These are phyloP conservation scores for Salmo trutta DNA, from an alignment of 2,797 vertebrate genomes.

Conservation along the genomic window DNA sequence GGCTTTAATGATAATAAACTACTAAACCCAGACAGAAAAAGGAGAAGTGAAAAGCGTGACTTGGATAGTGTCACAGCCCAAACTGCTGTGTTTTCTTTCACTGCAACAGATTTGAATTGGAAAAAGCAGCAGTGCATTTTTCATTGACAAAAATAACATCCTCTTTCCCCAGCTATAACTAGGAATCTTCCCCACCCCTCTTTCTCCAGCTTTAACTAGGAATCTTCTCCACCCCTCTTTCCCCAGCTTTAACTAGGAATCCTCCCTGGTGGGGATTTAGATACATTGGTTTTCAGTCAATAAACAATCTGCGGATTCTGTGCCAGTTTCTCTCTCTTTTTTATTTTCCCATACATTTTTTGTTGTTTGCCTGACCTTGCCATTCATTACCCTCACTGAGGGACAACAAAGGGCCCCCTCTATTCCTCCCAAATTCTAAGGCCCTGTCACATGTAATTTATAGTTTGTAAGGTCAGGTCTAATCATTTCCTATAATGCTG, in stretches of 20 bases:
- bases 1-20: constrained; percentile 47
- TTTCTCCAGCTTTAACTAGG: constrained; percentile 68
- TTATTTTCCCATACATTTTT: neutral
- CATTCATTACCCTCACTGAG: constrained; percentile 78
- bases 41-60: constrained; percentile 8
- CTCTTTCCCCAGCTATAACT: constrained; percentile 71
- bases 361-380: constrained; percentile 55
- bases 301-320: constrained; percentile 83
- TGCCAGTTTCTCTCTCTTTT: constrained; percentile 63
- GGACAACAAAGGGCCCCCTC: constrained; percentile 17
- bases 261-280: constrained; percentile 86
- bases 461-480: constrained; percentile 76
- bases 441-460: constrained; percentile 83
- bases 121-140: constrained; percentile 79
- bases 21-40: constrained; percentile 18
- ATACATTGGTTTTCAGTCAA: constrained; percentile 94
- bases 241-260: constrained; percentile 49
- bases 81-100: constrained; percentile 58
- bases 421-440: constrained; percentile 58
- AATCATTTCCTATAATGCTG: constrained; percentile 83
- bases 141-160: constrained; percentile 81
- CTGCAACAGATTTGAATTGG: constrained; percentile 73
- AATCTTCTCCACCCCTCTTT: too few relatives aligned
- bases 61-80: constrained; percentile 13
- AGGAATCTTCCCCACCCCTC: constrained; percentile 72